These are phyloP conservation scores for Malacosoma neustria DNA, from an alignment of 2,888 invertebrate species.

Conservation along the genomic window DNA sequence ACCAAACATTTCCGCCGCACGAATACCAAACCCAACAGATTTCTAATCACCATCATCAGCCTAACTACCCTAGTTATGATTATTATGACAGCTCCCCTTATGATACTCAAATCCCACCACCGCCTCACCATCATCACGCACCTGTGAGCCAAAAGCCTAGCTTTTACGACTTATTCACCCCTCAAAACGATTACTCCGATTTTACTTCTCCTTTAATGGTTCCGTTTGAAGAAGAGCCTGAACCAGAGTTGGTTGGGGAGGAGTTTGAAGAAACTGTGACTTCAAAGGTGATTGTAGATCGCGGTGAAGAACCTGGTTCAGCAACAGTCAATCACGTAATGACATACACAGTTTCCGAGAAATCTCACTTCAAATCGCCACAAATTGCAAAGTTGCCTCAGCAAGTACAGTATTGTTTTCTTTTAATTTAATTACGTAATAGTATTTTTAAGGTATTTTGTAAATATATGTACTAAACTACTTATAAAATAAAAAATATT, in stretches of 20 bases:
- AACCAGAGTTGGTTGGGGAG: conserved; percentile 52
- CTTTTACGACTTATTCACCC: conserved; percentile 45
- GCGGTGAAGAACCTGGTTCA: conserved; percentile 47
- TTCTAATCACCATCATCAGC: neutral
- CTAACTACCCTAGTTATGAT: conserved; percentile 4
- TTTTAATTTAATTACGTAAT: conserved; percentile 7
- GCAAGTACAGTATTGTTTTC: conserved; percentile 55
- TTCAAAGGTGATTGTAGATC: conserved; percentile 48
- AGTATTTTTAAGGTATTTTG: conserved; percentile 32
- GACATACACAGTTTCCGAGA: conserved; percentile 56
- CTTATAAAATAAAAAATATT: conserved; percentile 12
- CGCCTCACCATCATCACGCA: conserved; percentile 27
- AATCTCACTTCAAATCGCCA: conserved; percentile 52
- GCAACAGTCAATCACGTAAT: conserved; percentile 58
- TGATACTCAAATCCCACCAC: conserved; percentile 39
- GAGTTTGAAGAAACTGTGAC: conserved; percentile 56
- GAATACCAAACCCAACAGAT: conserved; percentile 19
- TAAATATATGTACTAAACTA: conserved; percentile 40
- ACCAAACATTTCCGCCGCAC: conserved; percentile 13
- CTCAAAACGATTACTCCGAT: conserved; percentile 36
- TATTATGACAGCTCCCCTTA: conserved; percentile 27
- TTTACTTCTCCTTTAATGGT: conserved; percentile 37
- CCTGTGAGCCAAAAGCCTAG: conserved; percentile 41
- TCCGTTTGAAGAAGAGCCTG: conserved; percentile 34
- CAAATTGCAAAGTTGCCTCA: conserved; percentile 51